These are phyloP conservation scores for Geopemphigus sp. DNA, from an alignment of 1,140 invertebrate species.

Conservation along the genomic window DNA sequence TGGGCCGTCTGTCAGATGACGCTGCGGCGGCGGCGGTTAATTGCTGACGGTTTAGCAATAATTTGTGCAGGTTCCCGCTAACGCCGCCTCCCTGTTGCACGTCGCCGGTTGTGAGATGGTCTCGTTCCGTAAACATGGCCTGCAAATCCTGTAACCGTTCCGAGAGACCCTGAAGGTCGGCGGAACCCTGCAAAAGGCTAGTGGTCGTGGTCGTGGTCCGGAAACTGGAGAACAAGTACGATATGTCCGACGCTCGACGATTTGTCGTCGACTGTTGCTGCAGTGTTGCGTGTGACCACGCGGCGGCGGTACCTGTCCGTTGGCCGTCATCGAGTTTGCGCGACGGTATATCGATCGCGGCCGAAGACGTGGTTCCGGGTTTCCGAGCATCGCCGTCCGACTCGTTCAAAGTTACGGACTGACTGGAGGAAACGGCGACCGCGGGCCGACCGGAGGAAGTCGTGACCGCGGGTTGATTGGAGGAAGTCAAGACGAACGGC, in stretches of 20 bases:
- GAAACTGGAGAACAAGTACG: slow-evolving; percentile 27
- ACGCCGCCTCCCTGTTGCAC: too few relatives aligned
- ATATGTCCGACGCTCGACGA: slow-evolving; percentile 5
- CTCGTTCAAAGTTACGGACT: too few relatives aligned
- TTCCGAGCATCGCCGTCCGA: too few relatives aligned
- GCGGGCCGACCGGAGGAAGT: too few relatives aligned
- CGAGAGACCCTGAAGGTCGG: slow-evolving; percentile 58
- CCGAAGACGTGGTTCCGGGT: background rate
- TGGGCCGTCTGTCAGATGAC: slow-evolving; percentile 51
- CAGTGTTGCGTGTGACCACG: background rate
- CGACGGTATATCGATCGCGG: background rate
- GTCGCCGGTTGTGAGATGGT: background rate
- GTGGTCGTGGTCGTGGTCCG: background rate
- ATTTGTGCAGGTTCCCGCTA: background rate
- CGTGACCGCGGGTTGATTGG: background rate
- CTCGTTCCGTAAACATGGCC: slow-evolving; percentile 16
- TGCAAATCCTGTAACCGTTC: slow-evolving; percentile 23
- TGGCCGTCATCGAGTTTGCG: background rate
- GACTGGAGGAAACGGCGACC: too few relatives aligned
- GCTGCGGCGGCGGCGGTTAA: background rate
- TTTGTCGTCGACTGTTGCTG: background rate
- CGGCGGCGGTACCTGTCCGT: background rate
- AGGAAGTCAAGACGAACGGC: background rate
- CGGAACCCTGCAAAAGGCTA: background rate
- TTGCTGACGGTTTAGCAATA: slow-evolving; percentile 51